Conservation (phyloP, 2,113 vertebrate genomes). For the Actinemys pallida region DNA sequence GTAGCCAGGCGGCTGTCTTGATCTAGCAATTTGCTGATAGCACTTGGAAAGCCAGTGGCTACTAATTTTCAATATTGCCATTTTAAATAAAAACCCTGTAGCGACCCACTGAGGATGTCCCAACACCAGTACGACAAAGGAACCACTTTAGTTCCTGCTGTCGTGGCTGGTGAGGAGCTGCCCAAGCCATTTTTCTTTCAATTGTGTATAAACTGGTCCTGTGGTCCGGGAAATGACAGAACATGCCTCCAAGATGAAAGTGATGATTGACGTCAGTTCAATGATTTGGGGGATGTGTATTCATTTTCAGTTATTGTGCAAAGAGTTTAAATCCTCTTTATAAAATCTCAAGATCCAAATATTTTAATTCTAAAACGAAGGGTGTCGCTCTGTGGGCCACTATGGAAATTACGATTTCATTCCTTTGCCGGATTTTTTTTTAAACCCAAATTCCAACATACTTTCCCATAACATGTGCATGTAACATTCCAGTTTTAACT, state of each 20-base stretch:
- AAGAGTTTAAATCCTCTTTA: background rate
- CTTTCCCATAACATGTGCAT: background rate
- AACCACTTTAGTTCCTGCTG: background rate
- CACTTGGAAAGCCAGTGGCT: background rate
- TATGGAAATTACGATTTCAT: background rate
- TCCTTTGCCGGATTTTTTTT: background rate
- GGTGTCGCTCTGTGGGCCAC: background rate
- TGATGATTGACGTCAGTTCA: background rate
- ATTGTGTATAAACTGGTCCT: background rate
- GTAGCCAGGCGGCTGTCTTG: fast-evolving
- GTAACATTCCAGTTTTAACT: background rate
- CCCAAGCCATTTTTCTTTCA: background rate
- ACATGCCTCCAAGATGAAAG: background rate
- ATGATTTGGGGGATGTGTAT: background rate
- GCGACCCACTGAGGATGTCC: background rate
- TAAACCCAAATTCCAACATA: background rate
- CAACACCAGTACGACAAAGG: background rate
- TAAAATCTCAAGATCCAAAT: background rate
- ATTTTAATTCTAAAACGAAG: background rate
- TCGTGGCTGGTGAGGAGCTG: background rate
- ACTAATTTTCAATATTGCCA: background rate
- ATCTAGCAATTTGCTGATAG: background rate
- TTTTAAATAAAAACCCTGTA: background rate
- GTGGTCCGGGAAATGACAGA: background rate
- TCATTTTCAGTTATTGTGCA: background rate